phyloP scores from a whole-genome alignment of 1,140 invertebrate species.

The Drosophila biarmipes region DNA sequence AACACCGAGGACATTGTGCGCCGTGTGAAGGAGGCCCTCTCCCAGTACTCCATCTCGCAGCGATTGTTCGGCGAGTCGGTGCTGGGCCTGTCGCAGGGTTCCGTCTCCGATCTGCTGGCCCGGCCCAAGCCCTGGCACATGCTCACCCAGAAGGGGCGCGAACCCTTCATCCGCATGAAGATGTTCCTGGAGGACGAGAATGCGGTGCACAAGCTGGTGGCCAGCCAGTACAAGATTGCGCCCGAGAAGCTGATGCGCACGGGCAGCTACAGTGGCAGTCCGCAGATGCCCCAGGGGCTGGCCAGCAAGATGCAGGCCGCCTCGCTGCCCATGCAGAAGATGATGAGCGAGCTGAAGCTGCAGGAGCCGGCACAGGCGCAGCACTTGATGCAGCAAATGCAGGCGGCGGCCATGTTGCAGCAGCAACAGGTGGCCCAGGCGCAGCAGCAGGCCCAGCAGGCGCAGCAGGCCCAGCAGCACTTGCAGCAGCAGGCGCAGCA shows the following conservation, averaged over 20 bases:
- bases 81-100: conserved; percentile 97
- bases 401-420: conserved; percentile 86
- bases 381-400: conserved; percentile 87
- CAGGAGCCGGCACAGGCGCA: conserved; percentile 90
- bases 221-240: conserved; percentile 98
- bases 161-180: conserved; percentile 99
- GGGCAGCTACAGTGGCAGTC: conserved; percentile 94
- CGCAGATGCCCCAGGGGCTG: conserved; percentile 89
- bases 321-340: conserved; percentile 89
- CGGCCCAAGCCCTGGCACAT: conserved; percentile 98
- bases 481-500: conserved; percentile 85
- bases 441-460: conserved; percentile 85
- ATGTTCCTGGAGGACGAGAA: conserved; percentile 99
- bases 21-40: conserved; percentile 98
- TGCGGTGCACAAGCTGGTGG: conserved; percentile 97
- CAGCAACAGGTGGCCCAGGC: conserved; percentile 85
- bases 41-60: conserved; percentile 99
- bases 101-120: conserved; percentile 96
- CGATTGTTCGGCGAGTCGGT: conserved; percentile 99
- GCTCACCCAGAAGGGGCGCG: conserved; percentile 98
- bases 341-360: conserved; percentile 89
- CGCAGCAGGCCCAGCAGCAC: conserved; percentile 88
- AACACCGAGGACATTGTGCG: conserved; percentile 99
- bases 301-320: conserved; percentile 88
- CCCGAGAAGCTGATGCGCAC: conserved; percentile 98